Base-by-base conservation (phyloP, 2,113 vertebrate species). In the Columba janthina region DNA sequence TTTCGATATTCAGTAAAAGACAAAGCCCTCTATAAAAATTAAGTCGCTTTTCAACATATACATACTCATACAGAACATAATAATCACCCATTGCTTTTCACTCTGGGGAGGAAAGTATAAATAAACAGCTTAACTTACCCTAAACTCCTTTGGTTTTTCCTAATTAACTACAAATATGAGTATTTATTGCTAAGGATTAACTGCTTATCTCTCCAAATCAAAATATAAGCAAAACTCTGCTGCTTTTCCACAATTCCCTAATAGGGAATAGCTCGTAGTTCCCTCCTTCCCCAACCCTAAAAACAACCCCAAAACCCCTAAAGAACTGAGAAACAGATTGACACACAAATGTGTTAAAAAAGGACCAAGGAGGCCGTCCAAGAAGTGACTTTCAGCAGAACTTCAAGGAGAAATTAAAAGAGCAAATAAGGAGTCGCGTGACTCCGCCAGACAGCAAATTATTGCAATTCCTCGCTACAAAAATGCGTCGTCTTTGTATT, bases 11-110 rank as follows among this genome's bases (percentile, higher is more conserved):
- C 29, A 24, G 20, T 15, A 80, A 67, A 79, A 76, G 31, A 92
- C 57, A 79, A 67, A 65, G 62, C 51, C 22, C 24, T 57, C 14
- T 2, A 0, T 40, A 44, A 32, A 51, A 70, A 42, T 11, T 6
- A 34, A 22, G 29, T 32, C 32, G 4, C n/a, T 62, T 70, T 84
- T 44, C 56, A n/a, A 28, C 24, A 15, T 34, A 25, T 0, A n/a
- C 5, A 1, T 10, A 26, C 28, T 17, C 29, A 2, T 4, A 7
- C 0, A 12, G 19, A 42, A 25, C 12, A 17, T 44, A 5, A 15
- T 20, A 0, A 53, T 4, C 12, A 8, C 6, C 8, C 1, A 0
- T 11, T 48, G 64, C 21, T 14, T 61, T 24, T 40, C 65, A 19
- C 11, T 17, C 8, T 22, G 19, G 6, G 10, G 11, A 7, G 5